Conservation (phyloP, 2,888 invertebrate genomes). For the Drosophila affinis region DNA sequence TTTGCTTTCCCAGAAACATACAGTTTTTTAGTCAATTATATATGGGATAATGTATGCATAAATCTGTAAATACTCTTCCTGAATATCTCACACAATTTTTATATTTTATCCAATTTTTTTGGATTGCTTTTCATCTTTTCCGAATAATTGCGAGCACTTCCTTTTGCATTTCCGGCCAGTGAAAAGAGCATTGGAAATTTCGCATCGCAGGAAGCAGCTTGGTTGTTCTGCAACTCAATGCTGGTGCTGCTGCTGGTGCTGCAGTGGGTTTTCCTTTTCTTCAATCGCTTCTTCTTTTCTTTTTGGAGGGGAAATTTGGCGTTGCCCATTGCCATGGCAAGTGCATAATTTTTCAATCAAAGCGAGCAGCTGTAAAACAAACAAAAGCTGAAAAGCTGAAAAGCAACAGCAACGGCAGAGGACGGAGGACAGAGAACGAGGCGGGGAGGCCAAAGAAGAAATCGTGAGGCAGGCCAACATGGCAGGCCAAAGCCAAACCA, state of each 20-base stretch:
- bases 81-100: background rate
- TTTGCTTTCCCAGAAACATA: no score
- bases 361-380: conserved; percentile 78
- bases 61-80: no score
- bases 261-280: conserved; percentile 40
- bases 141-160: background rate
- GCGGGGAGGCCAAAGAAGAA: conserved; percentile 29
- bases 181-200: conserved; percentile 19
- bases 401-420: background rate
- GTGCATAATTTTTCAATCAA: conserved; percentile 79
- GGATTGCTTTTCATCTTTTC: background rate
- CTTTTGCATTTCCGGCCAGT: background rate
- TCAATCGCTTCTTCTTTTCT: conserved; percentile 31
- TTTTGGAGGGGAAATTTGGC: conserved; percentile 68
- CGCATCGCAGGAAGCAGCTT: background rate
- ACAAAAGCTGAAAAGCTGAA: conserved; percentile 54
- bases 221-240: background rate
- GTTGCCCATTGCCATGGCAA: conserved; percentile 77
- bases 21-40: no score
- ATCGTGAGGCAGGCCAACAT: conserved; percentile 53
- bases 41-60: no score
- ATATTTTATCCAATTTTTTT: background rate
- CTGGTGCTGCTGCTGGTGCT: conserved; percentile 7
- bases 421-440: background rate
- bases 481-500: conserved; percentile 14